Base-by-base conservation (phyloP, 2,113 vertebrate species). In the Calyptomena viridis region DNA sequence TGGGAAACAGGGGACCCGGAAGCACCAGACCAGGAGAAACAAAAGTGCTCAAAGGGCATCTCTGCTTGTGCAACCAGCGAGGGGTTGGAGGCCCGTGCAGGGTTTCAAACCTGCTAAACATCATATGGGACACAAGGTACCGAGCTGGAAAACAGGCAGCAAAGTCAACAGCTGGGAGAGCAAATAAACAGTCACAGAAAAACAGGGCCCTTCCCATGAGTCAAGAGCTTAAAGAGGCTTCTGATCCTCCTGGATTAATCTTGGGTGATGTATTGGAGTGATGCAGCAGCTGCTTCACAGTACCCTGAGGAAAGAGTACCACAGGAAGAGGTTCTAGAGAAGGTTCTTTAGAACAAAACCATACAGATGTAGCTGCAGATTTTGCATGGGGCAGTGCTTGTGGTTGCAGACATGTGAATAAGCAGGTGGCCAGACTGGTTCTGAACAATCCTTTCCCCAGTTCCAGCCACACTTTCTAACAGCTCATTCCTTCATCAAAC, bases 21-120 rank as follows among this genome's bases (percentile, higher is more conserved):
- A 83, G 67, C 71, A 37, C 49, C 63, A 64, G 55, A 31, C 2
- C 25, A 27, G 39, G 22, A 72, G 81, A 78, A 60, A 78, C 17
- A 23, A 3, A 33, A 84, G 22, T 1, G 64, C 33, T 77, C 91
- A 79, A 92, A 95, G 93, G 86, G 50, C 68, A 53, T 31, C 52
- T 16, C 55, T 27, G 68, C 74, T 76, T 94, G 50, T 76, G 87
- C 79, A 95, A 83, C 47, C 64, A 30, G 55, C 2, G 1, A 52
- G 42, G 58, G 60, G 21, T 10, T 90, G 63, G 66, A 72, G 56
- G 66, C 52, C 68, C 72, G 44, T 0, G 1, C 0, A 0, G 27
- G 67, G 39, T 59, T 78, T 63, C 58, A 66, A 68, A 52, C 25
- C 68, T 74, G 24, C 64, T 79, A 31, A 74, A 77, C 12, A 5